Conservation (phyloP, 2,888 invertebrate species). For the Volucella inanis region DNA sequence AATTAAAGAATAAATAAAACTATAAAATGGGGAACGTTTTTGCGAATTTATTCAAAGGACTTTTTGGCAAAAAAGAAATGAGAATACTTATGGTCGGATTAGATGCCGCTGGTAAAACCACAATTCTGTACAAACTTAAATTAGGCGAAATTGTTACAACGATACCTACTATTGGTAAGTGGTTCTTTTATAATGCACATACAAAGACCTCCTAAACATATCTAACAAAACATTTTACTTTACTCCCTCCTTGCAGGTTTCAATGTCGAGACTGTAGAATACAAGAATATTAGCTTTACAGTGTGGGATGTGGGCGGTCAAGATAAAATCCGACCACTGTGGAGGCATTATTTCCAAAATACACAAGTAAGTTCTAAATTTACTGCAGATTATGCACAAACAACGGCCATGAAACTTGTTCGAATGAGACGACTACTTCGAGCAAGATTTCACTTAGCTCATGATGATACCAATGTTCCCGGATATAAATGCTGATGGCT, state of each 20-base stretch:
- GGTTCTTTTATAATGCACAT: background rate
- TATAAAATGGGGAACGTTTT: constrained; percentile 97
- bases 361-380: constrained; percentile 87
- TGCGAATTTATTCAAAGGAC: constrained; percentile 98
- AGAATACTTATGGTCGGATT: constrained; percentile 99
- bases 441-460: constrained; percentile 6
- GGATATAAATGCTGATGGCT: constrained; percentile 69
- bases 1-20: constrained; percentile 39
- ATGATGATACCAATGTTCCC: constrained; percentile 74
- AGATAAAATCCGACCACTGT: constrained; percentile 98
- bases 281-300: constrained; percentile 99
- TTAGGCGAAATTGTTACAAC: constrained; percentile 99
- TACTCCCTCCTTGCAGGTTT: constrained; percentile 87
- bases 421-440: background rate
- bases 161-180: constrained; percentile 97
- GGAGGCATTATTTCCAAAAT: constrained; percentile 99
- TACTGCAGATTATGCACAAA: background rate
- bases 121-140: constrained; percentile 99
- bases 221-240: too few species aligned
- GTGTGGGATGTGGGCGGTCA: constrained; percentile 99
- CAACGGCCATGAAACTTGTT: background rate
- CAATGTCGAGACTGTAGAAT: constrained; percentile 99
- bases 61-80: constrained; percentile 99
- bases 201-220: too few species aligned
- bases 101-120: constrained; percentile 99